Conservation (phyloP, 1,140 invertebrate species). For the Araneus ventricosus region DNA sequence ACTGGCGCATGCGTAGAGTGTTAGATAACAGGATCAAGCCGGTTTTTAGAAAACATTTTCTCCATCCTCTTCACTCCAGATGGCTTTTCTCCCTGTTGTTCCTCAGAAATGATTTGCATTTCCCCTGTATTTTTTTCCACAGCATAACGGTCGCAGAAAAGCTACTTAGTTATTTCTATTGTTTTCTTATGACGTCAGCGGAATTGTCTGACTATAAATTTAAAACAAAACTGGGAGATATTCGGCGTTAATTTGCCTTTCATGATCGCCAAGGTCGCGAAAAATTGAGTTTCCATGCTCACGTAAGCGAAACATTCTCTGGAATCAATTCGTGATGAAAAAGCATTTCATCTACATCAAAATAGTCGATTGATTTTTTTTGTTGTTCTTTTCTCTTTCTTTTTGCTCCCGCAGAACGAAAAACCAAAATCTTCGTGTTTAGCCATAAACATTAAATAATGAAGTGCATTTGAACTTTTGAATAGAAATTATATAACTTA, state of each 20-base stretch:
- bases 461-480: too few species aligned
- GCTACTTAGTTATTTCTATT: not conserved
- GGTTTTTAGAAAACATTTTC: not conserved
- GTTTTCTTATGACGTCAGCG: not conserved
- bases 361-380: too few species aligned
- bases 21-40: constrained; percentile 6
- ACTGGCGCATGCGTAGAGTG: not conserved
- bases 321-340: too few species aligned
- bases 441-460: too few species aligned
- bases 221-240: too few species aligned
- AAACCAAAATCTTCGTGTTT: too few species aligned
- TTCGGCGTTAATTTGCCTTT: too few species aligned
- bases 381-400: too few species aligned
- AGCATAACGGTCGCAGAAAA: not conserved
- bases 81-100: not conserved
- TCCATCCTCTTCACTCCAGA: not conserved
- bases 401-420: too few species aligned
- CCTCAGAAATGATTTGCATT: not conserved
- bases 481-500: too few species aligned
- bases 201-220: not conserved
- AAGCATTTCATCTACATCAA: too few species aligned
- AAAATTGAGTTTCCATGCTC: not conserved
- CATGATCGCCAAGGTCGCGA: not conserved
- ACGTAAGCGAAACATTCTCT: not conserved
- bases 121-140: not conserved